phyloP scores from a whole-genome alignment of 2,113 vertebrate species.

The Chlamydotis undulata region DNA sequence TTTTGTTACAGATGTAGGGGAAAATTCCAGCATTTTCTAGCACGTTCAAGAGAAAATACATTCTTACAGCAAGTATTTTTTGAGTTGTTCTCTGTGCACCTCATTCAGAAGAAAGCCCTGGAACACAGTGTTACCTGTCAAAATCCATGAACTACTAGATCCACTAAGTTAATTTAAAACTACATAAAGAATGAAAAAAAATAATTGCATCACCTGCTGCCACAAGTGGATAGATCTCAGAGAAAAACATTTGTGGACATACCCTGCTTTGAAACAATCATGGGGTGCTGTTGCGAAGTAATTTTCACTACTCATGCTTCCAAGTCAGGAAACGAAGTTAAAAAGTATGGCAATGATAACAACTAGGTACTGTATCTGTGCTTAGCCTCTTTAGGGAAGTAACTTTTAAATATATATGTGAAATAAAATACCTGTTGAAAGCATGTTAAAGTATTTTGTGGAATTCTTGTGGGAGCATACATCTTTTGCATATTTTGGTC shows the following conservation, averaged over 20 bases:
- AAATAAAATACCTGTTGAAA: not conserved
- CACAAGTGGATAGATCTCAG: not conserved
- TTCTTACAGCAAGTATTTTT: not conserved
- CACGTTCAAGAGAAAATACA: not conserved
- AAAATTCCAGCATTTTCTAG: not conserved
- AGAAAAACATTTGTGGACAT: not conserved
- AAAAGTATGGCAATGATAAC: not conserved
- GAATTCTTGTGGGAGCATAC: not conserved
- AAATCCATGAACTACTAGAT: not conserved
- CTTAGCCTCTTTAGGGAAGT: not conserved
- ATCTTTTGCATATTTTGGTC: not conserved
- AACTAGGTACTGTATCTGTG: accelerated
- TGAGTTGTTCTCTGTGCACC: not conserved
- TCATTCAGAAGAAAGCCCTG: not conserved
- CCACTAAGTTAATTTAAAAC: not conserved
- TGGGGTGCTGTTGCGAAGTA: not conserved
- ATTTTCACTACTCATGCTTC: not conserved
- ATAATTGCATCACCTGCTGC: not conserved
- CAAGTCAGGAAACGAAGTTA: not conserved
- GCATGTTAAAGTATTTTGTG: not conserved
- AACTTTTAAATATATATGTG: not conserved
- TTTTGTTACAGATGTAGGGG: not conserved
- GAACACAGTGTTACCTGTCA: not conserved
- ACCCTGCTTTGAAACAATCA: not conserved
- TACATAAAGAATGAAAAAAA: not conserved